Percentiles rank a stretch among this genome's conserved stretches.
These are phyloP conservation scores for Dipodomys ordii DNA, from an alignment of 2,113 vertebrate species.

Conservation along the genomic window DNA sequence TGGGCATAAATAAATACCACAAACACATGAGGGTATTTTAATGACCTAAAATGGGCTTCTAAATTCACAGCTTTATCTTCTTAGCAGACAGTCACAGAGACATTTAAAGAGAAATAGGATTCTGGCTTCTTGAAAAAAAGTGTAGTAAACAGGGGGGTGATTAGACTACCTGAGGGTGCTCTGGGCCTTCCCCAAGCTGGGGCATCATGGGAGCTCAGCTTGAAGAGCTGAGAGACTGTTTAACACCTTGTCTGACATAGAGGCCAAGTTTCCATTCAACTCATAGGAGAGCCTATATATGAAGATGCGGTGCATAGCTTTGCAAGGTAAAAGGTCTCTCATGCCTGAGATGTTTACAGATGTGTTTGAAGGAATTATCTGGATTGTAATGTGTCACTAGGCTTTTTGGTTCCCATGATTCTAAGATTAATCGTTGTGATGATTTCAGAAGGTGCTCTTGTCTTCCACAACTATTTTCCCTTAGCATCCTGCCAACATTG, in stretches of 20 bases:
- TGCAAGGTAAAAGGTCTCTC: not conserved
- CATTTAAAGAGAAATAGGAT: conserved; percentile 70
- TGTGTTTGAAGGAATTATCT: not conserved
- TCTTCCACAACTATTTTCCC: not conserved
- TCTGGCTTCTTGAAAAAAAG: conserved; percentile 18
- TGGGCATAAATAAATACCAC: conserved; percentile 81
- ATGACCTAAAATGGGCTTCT: conserved; percentile 79
- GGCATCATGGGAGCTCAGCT: not conserved
- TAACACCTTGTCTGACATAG: not conserved
- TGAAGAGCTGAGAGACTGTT: not conserved
- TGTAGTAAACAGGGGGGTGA: conserved; percentile 41
- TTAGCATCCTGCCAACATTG: not conserved
- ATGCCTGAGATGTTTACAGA: not conserved
- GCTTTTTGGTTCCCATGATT: not conserved
- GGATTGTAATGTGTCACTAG: not conserved
- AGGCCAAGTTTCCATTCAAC: not conserved
- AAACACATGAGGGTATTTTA: conserved; percentile 81
- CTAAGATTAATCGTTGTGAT: not conserved
- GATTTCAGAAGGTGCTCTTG: not conserved
- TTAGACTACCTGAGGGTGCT: not conserved
- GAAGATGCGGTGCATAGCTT: not conserved
- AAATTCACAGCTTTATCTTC: conserved; percentile 65
- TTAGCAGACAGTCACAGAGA: conserved; percentile 35
- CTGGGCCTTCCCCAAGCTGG: not conserved
- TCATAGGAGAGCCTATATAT: not conserved